Evolutionary conservation across 2,113 vertebrate species (phyloP).

Genomic region (Dolichallabes microphthalmus): DNA sequence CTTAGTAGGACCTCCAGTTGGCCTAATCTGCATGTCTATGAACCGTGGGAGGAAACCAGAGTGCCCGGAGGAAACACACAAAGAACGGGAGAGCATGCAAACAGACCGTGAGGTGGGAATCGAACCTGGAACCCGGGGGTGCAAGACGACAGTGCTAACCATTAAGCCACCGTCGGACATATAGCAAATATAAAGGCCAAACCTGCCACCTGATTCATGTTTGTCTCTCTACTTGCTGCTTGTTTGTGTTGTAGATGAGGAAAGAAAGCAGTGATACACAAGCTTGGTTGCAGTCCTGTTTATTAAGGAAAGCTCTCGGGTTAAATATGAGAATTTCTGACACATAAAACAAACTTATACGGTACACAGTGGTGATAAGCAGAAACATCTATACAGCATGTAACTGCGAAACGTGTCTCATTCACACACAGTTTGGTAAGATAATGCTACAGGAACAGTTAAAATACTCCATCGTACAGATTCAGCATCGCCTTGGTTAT

Average conservation of each 20-base stretch:
- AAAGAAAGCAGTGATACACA: neutral
- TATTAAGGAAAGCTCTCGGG: constrained; percentile 29
- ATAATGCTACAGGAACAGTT: constrained; percentile 29
- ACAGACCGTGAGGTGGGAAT: too few relatives aligned
- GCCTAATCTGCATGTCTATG: too few relatives aligned
- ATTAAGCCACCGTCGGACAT: too few relatives aligned
- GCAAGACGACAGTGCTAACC: too few relatives aligned
- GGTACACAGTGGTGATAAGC: constrained; percentile 13
- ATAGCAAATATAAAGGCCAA: too few relatives aligned
- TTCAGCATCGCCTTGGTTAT: neutral
- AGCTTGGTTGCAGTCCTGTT: constrained; percentile 23
- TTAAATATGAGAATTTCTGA: constrained; percentile 13
- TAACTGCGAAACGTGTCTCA: constrained; percentile 1
- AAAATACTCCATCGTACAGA: neutral
- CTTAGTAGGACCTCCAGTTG: too few relatives aligned
- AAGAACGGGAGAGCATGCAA: too few relatives aligned
- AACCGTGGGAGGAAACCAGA: too few relatives aligned
- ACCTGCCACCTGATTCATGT: too few relatives aligned
- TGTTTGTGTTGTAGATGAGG: neutral
- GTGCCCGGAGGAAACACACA: too few relatives aligned
- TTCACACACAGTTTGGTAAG: neutral
- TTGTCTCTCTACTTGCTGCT: neutral
- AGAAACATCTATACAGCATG: constrained; percentile 24
- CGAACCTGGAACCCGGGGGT: too few relatives aligned
- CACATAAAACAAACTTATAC: constrained; percentile 6